Evolutionary conservation across 2,888 invertebrate genomes (phyloP), one percentile per base, ranked within the genome.

Genomic region (Agonum fuliginosum): DNA sequence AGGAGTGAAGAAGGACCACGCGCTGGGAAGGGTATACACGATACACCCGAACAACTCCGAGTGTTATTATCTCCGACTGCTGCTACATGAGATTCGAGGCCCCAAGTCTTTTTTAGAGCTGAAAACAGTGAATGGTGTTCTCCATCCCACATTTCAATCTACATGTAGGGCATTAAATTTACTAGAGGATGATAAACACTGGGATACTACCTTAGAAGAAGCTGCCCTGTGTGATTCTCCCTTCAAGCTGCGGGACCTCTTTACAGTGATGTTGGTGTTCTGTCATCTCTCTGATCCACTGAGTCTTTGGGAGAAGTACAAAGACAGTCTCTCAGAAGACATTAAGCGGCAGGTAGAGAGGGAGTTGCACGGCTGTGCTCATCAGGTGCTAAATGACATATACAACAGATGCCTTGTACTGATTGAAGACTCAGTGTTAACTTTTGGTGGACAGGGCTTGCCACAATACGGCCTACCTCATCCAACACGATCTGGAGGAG

Each of bases 11-110:
- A 78, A 65, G 34, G 51, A 30, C 2, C 22, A 78, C 51, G 73
- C 78, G 3, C 22, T 80, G n/a, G 80, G 80, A 24, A 37, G 78
- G 51, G 72, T 80, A n/a, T 80, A 67, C 27, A 80, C 80, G 3
- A 70, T 80, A 6, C 78, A 80, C 54, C 79, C 80, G 0, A 74
- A 51, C 10, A 48, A 79, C 10, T 1, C 72, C 4, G 79, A 79
- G 27, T 80, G 78, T 22, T 80, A 48, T 58, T 54, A 65, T 54
- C 22, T 83, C 0, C 79, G 81, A 1, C 10, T 83, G 65, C 51
- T 83, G 12, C 76, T 84, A 1, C 81, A 82, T 78, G 14, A 80
- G 72, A 81, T 84, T 62, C 79, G 79, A 62, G 83, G 83, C 54
- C 82, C 83, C 41, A 82, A 80, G 74, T 83, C 83, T 30, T 84